Conservation (phyloP, 2,113 vertebrate species). For the Microcebus murinus region DNA sequence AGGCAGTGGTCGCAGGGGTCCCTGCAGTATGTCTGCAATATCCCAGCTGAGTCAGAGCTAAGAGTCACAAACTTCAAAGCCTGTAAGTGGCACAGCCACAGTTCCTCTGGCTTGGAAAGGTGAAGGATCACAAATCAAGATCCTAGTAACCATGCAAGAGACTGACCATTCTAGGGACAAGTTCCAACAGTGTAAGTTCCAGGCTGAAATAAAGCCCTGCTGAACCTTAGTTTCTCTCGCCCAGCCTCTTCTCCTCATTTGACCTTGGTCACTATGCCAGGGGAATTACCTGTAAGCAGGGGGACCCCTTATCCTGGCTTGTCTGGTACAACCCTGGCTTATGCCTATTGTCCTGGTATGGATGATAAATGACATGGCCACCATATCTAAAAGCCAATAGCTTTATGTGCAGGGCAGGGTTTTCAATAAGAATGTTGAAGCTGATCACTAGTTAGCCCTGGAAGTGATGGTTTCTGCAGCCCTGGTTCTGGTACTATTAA, state of each 20-base stretch:
- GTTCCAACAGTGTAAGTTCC: neutral
- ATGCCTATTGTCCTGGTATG: accelerated
- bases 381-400: neutral
- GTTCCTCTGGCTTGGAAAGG: neutral
- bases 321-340: neutral
- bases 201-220: neutral
- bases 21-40: too few relatives aligned
- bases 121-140: neutral
- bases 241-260: neutral
- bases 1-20: neutral
- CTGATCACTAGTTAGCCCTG: neutral
- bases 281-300: neutral
- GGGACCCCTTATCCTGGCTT: neutral
- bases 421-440: neutral
- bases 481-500: neutral
- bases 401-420: too few relatives aligned
- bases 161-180: neutral
- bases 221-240: neutral
- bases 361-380: neutral
- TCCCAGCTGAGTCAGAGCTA: neutral
- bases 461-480: neutral
- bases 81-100: neutral
- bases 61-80: neutral
- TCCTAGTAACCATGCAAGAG: neutral
- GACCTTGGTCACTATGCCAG: neutral